Percentiles rank a stretch among this genome's conserved stretches.
Evolutionary conservation across 2,888 invertebrate genomes (phyloP).

Genomic region (Dysmachus trigonus): DNA sequence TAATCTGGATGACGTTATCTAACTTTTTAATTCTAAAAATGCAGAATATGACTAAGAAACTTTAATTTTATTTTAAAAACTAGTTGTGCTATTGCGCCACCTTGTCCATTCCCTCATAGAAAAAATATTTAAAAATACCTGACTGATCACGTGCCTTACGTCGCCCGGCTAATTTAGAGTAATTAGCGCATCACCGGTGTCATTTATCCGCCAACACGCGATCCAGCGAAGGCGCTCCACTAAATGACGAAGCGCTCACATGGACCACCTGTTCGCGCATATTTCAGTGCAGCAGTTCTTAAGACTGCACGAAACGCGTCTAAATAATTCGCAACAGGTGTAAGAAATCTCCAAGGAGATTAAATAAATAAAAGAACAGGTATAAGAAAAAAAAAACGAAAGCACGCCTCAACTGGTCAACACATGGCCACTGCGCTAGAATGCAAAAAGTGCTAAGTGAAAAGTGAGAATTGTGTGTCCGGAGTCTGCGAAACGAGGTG

Average conservation of each 20-base stretch:
- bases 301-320: not conserved
- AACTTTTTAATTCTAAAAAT: no score
- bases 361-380: not conserved
- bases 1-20: no score
- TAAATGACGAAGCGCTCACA: not conserved
- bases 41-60: no score
- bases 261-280: not conserved
- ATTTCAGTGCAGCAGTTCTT: not conserved
- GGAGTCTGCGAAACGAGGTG: not conserved
- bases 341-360: not conserved
- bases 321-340: not conserved
- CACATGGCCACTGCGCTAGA: not conserved
- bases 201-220: not conserved
- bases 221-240: not conserved
- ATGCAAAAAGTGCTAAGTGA: slow-evolving; percentile 10
- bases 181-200: not conserved
- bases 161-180: not conserved
- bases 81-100: not conserved
- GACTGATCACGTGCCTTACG: not conserved
- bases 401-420: not conserved
- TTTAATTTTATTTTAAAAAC: not conserved
- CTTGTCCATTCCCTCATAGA: not conserved
- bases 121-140: not conserved
- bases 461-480: slow-evolving; percentile 2
- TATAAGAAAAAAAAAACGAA: not conserved